Evolutionary conservation across 1,140 invertebrate genomes (phyloP).

Genomic region (Drosophila prosaltans): DNA sequence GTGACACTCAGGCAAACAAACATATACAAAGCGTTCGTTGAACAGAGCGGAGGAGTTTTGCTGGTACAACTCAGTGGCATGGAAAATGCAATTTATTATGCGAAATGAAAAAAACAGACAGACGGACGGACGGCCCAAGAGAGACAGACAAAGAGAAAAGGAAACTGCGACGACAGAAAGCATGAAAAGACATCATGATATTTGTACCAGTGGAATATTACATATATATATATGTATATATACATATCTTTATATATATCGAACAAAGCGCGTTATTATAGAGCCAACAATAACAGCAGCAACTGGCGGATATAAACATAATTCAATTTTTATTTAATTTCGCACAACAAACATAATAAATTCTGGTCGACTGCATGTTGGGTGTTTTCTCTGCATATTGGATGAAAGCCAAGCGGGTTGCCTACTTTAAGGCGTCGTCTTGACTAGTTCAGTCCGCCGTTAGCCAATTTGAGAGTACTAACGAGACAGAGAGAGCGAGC

Average conservation of each 20-base stretch:
- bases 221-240: conserved; percentile 9
- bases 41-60: conserved; percentile 6
- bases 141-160: conserved; percentile 54
- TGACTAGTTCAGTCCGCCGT: conserved; percentile 22
- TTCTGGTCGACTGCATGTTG: conserved; percentile 64
- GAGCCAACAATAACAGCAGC: conserved; percentile 70
- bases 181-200: conserved; percentile 14
- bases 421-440: conserved; percentile 52
- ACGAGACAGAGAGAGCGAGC: background rate
- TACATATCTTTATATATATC: conserved; percentile 30
- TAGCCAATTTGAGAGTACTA: conserved; percentile 45
- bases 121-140: conserved; percentile 11
- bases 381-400: conserved; percentile 25
- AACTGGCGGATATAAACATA: conserved; percentile 77
- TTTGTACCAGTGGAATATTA: conserved; percentile 3
- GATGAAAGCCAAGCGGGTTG: conserved; percentile 44
- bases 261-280: conserved; percentile 73
- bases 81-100: conserved; percentile 82
- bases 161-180: conserved; percentile 11
- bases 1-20: conserved; percentile 56
- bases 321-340: conserved; percentile 82
- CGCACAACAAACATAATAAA: conserved; percentile 78
- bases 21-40: conserved; percentile 23
- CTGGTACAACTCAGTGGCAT: conserved; percentile 65
- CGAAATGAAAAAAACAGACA: conserved; percentile 77